Percentiles rank a stretch among this genome's conserved stretches.
Evolutionary conservation across 2,888 invertebrate species (phyloP).

Genomic region (Shargacucullia verbasci): DNA sequence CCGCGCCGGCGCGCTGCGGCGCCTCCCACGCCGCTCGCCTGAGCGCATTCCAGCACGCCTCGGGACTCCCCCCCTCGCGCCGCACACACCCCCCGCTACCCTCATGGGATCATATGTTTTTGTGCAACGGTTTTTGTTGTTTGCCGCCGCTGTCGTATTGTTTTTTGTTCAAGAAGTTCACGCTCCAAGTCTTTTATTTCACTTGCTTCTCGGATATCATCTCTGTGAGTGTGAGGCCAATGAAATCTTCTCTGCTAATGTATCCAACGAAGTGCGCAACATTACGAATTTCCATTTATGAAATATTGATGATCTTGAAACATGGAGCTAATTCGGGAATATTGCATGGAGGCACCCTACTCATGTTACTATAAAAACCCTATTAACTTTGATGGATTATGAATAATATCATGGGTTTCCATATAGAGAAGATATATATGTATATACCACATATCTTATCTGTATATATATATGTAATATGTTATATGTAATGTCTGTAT

Average conservation of each 20-base stretch:
- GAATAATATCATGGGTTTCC: constrained; percentile 27
- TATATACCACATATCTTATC: no score
- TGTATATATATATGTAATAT: no score
- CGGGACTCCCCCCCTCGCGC: constrained; percentile 73
- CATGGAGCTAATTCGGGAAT: constrained; percentile 23
- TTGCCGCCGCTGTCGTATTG: constrained; percentile 84
- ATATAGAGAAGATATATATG: constrained; percentile 1
- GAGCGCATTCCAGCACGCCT: constrained; percentile 89
- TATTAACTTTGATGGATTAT: constrained; percentile 39
- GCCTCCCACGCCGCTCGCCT: constrained; percentile 88
- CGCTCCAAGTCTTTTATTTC: constrained; percentile 86
- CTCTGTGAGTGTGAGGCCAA: constrained; percentile 61
- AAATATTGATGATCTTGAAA: constrained; percentile 41
- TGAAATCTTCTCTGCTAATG: constrained; percentile 45
- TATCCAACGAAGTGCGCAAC: no score
- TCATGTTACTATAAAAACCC: constrained; percentile 36
- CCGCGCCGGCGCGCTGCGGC: constrained; percentile 61
- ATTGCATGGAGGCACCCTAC: constrained; percentile 4
- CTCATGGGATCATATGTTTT: constrained; percentile 89
- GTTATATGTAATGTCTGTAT: constrained; percentile 12
- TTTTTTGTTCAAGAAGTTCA: constrained; percentile 84
- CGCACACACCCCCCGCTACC: constrained; percentile 72
- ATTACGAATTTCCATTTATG: constrained; percentile 38
- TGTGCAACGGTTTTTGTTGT: constrained; percentile 89
- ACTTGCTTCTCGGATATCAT: constrained; percentile 80